A percentile compares a stretch with the other conserved stretches of the same genome.
These are phyloP conservation scores for Natrix natrix DNA, from an alignment of 2,797 vertebrate genomes.

Conservation along the genomic window DNA sequence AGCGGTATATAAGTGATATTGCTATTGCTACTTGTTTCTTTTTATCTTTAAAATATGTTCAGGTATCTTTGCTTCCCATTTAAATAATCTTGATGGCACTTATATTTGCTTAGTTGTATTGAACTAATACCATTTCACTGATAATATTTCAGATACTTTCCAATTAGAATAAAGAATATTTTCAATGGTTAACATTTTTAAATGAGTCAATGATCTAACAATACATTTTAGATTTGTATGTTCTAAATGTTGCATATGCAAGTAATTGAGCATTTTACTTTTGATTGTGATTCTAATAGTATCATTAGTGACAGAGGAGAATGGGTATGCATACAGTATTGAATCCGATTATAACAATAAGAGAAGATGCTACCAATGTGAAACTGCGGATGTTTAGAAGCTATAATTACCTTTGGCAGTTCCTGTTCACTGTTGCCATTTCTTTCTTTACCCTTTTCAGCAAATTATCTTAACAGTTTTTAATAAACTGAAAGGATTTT, in stretches of 20 bases:
- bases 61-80: not conserved
- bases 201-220: not conserved
- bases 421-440: conserved; percentile 10
- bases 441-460: conserved; percentile 2
- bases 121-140: not conserved
- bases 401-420: conserved; percentile 25
- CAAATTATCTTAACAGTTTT: conserved; percentile 25
- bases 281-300: conserved; percentile 25
- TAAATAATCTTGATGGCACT: not conserved
- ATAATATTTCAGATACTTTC: not conserved
- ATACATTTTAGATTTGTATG: not conserved
- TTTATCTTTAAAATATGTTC: not conserved
- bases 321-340: conserved; percentile 23
- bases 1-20: too few species aligned
- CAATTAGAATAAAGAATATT: not conserved
- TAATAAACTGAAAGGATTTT: conserved; percentile 28
- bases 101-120: not conserved
- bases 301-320: conserved; percentile 13
- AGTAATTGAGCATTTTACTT: conserved; percentile 24
- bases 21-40: not conserved
- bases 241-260: conserved; percentile 7
- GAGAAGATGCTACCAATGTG: conserved; percentile 19
- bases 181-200: not conserved
- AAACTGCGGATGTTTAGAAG: conserved; percentile 15
- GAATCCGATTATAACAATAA: conserved; percentile 17